These are phyloP conservation scores for Tokudaia muenninki DNA, from an alignment of 2,797 vertebrate genomes.

Conservation along the genomic window DNA sequence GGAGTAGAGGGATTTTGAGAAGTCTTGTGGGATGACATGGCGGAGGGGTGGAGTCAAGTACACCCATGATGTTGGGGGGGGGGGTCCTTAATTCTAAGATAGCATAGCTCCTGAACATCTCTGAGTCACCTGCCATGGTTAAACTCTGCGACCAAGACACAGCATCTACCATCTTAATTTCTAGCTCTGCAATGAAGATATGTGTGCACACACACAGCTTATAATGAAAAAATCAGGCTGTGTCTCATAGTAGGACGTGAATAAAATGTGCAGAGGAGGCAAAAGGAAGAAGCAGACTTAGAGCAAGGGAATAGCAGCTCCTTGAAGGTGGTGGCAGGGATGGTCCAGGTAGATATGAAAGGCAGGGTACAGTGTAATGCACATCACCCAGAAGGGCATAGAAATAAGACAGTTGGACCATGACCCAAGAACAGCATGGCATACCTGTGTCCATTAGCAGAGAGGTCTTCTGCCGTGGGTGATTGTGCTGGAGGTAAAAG, in stretches of 20 bases:
- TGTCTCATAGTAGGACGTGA: background rate
- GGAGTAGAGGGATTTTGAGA: background rate
- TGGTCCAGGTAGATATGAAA: background rate
- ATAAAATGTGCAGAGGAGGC: accelerated
- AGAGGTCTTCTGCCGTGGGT: too few species aligned
- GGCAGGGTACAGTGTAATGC: accelerated
- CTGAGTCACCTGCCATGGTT: accelerated
- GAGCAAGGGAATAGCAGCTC: background rate
- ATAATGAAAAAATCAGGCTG: background rate
- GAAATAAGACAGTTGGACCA: accelerated
- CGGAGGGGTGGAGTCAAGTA: background rate
- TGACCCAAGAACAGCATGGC: background rate
- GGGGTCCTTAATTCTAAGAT: background rate
- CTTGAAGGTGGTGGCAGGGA: background rate
- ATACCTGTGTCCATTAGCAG: background rate
- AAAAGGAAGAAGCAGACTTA: too few species aligned
- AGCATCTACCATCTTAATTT: background rate
- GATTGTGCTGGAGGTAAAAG: background rate
- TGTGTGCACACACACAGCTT: accelerated
- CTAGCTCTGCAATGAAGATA: background rate
- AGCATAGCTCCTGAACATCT: background rate
- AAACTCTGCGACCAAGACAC: background rate
- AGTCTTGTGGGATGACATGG: background rate
- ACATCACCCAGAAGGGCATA: background rate
- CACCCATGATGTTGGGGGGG: background rate